Percentiles rank a stretch among this genome's conserved stretches.
phyloP scores from a whole-genome alignment of 2,113 vertebrate species.

The Leucoraja erinaceus region DNA sequence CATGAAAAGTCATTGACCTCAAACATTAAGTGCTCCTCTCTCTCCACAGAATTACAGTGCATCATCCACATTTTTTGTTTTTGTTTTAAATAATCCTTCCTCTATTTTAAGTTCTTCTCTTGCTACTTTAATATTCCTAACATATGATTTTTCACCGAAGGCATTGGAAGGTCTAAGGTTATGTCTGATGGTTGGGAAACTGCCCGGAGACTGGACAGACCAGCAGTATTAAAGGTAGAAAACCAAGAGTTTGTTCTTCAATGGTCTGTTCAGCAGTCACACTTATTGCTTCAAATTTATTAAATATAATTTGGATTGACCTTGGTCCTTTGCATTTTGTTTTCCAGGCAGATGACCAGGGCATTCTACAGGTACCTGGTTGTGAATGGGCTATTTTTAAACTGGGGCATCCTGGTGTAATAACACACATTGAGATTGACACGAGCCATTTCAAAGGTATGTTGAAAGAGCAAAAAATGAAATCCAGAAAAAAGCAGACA shows the following conservation, averaged over 20 bases:
- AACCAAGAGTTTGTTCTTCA: no score
- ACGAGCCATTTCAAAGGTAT: slow-evolving; percentile 75
- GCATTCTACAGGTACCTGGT: slow-evolving; percentile 60
- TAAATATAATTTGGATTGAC: not conserved
- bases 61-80: no score
- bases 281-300: no score
- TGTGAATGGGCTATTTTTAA: slow-evolving; percentile 72
- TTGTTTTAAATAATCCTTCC: not conserved
- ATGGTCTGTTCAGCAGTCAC: not conserved
- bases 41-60: no score
- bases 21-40: no score
- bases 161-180: slow-evolving; percentile 54
- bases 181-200: slow-evolving; percentile 77
- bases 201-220: slow-evolving; percentile 64
- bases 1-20: no score
- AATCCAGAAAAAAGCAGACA: not conserved
- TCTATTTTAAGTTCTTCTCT: not conserved
- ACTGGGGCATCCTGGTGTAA: slow-evolving; percentile 61
- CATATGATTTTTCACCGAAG: slow-evolving; percentile 46
- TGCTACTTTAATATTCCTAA: not conserved
- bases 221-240: slow-evolving; percentile 59
- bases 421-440: slow-evolving; percentile 66
- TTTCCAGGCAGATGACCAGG: slow-evolving; percentile 54
- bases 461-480: not conserved
- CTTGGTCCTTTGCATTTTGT: not conserved